Percentiles rank a stretch among this genome's conserved stretches.
Conservation (phyloP, 2,113 vertebrate species). For the Phalacrocorax aristotelis region DNA sequence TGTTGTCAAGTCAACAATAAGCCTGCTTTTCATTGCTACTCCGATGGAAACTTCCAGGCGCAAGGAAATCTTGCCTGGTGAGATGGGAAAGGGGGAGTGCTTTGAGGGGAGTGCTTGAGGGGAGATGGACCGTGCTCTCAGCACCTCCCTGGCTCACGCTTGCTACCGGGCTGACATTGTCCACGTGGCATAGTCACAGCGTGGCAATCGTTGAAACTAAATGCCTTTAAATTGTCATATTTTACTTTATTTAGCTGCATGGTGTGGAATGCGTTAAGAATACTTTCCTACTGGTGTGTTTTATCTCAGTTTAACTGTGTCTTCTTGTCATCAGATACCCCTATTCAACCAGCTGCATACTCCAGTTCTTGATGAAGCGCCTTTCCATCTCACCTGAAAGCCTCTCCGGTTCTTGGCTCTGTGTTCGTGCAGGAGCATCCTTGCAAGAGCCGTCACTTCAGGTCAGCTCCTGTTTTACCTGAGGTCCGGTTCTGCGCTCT, state of each 20-base stretch:
- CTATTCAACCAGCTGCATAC: background rate
- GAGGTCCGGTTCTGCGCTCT: fast-evolving
- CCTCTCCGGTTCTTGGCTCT: background rate
- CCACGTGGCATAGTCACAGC: fast-evolving
- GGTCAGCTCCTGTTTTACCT: background rate
- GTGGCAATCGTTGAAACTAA: background rate
- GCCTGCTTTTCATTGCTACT: background rate
- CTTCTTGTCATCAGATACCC: background rate
- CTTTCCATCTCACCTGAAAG: background rate
- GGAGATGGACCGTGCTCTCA: background rate
- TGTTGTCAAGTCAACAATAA: background rate
- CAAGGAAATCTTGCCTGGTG: background rate
- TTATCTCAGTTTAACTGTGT: background rate
- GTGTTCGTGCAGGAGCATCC: background rate
- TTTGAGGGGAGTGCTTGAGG: background rate
- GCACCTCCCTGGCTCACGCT: background rate
- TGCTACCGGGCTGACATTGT: background rate
- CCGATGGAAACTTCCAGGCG: background rate
- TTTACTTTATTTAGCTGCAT: background rate
- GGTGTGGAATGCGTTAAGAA: background rate
- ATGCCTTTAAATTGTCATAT: fast-evolving
- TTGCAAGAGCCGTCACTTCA: background rate
- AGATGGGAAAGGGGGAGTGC: background rate
- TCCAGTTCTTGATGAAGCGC: background rate
- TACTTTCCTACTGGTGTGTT: fast-evolving